Evolutionary conservation across 2,113 vertebrate genomes (phyloP).

Genomic region (Plectropomus leopardus): DNA sequence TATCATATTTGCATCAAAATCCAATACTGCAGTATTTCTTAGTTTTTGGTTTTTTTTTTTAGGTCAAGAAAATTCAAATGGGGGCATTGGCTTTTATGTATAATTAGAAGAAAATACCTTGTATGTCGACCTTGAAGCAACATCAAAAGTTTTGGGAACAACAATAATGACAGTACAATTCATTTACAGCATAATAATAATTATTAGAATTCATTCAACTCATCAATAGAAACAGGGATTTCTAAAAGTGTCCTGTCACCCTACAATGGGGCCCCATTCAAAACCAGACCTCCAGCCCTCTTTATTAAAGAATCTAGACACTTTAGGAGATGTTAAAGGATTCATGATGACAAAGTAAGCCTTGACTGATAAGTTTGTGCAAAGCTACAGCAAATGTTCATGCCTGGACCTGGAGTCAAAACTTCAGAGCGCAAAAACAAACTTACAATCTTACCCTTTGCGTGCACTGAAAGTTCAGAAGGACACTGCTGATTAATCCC

Average conservation of each 20-base stretch:
- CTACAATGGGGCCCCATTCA: constrained; percentile 29
- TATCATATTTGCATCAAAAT: background rate
- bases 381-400: constrained; percentile 1
- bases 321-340: constrained; percentile 36
- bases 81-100: constrained; percentile 6
- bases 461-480: constrained; percentile 44
- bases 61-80: background rate
- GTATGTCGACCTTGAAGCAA: background rate
- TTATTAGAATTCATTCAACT: constrained; percentile 38
- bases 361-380: background rate
- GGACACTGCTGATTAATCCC: constrained; percentile 24
- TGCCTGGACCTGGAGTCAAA: background rate
- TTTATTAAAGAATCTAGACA: constrained; percentile 26
- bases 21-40: background rate
- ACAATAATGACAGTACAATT: constrained; percentile 39
- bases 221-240: constrained; percentile 35
- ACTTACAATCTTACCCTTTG: constrained; percentile 4
- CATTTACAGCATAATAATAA: constrained; percentile 52
- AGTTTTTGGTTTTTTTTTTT: background rate
- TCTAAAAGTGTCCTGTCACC: constrained; percentile 19
- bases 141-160: constrained; percentile 7
- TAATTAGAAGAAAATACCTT: constrained; percentile 16
- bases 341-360: constrained; percentile 11
- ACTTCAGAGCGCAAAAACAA: constrained; percentile 35
- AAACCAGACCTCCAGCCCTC: constrained; percentile 52